Percentiles rank a stretch among this genome's conserved stretches.
Evolutionary conservation across 2,888 invertebrate species (phyloP).

Genomic region (Automeris io): DNA sequence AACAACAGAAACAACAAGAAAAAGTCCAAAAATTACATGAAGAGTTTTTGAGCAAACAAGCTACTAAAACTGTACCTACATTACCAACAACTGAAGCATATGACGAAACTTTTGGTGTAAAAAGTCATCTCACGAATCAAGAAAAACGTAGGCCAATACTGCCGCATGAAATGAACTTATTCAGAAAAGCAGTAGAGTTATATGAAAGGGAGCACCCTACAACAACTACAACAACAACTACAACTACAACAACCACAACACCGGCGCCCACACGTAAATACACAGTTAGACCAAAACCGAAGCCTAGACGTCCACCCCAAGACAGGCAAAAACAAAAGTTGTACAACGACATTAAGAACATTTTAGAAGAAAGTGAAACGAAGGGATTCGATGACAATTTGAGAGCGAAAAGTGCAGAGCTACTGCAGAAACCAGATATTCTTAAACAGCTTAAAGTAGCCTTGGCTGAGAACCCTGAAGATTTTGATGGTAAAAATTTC

Average conservation of each 20-base stretch:
- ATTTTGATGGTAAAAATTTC: conserved; percentile 80
- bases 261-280: conserved; percentile 52
- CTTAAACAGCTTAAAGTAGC: conserved; percentile 85
- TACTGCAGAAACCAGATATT: conserved; percentile 82
- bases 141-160: conserved; percentile 71
- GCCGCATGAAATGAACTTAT: conserved; percentile 80
- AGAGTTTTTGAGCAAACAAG: conserved; percentile 82
- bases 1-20: conserved; percentile 86
- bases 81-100: conserved; percentile 69
- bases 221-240: conserved; percentile 81
- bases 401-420: conserved; percentile 72
- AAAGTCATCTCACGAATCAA: conserved; percentile 39
- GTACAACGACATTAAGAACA: conserved; percentile 75
- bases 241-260: conserved; percentile 69
- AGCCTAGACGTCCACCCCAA: conserved; percentile 59
- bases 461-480: conserved; percentile 81
- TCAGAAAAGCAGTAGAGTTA: conserved; percentile 80
- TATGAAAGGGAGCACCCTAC: conserved; percentile 83
- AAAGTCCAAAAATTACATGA: conserved; percentile 85
- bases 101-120: conserved; percentile 39
- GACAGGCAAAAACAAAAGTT: conserved; percentile 76
- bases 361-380: conserved; percentile 76
- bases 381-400: conserved; percentile 70
- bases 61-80: conserved; percentile 77
- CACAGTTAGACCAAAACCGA: conserved; percentile 48